phyloP scores from a whole-genome alignment of 1,140 invertebrate species.

The Lysiphlebus fabarum region DNA sequence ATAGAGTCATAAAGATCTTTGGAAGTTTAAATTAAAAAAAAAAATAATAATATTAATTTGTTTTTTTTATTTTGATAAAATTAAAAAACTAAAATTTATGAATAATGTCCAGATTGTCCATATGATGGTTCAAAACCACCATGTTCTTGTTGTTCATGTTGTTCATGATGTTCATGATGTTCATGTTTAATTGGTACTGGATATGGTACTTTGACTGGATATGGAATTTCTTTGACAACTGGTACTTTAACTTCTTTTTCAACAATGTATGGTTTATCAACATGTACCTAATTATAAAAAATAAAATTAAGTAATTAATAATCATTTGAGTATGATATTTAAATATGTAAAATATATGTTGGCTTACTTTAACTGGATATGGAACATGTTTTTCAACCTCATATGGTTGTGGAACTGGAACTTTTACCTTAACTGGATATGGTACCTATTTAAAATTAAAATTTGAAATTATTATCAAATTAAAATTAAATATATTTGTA shows the following conservation, averaged over 20 bases:
- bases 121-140: slow-evolving; percentile 29
- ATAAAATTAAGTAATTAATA: too few species aligned
- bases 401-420: slow-evolving; percentile 64
- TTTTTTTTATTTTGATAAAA: slow-evolving; percentile 11
- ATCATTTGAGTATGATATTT: too few species aligned
- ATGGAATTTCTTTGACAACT: slow-evolving; percentile 72
- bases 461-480: slow-evolving; percentile 73
- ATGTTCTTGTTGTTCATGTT: slow-evolving; percentile 11
- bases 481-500: too few species aligned
- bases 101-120: neutral
- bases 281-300: slow-evolving; percentile 60
- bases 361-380: slow-evolving; percentile 67
- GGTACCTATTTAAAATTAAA: slow-evolving; percentile 70
- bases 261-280: slow-evolving; percentile 75
- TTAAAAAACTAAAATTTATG: neutral
- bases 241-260: slow-evolving; percentile 70
- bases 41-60: neutral
- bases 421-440: slow-evolving; percentile 60
- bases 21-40: slow-evolving; percentile 4
- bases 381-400: slow-evolving; percentile 71
- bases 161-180: slow-evolving; percentile 37
- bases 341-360: too few species aligned
- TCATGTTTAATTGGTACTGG: slow-evolving; percentile 60
- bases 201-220: slow-evolving; percentile 68
- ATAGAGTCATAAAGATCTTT: slow-evolving; percentile 1